A percentile compares a stretch with the other conserved stretches of the same genome.
Evolutionary conservation across 2,113 vertebrate genomes (phyloP).

Genomic region (Sinosuthora webbiana): DNA sequence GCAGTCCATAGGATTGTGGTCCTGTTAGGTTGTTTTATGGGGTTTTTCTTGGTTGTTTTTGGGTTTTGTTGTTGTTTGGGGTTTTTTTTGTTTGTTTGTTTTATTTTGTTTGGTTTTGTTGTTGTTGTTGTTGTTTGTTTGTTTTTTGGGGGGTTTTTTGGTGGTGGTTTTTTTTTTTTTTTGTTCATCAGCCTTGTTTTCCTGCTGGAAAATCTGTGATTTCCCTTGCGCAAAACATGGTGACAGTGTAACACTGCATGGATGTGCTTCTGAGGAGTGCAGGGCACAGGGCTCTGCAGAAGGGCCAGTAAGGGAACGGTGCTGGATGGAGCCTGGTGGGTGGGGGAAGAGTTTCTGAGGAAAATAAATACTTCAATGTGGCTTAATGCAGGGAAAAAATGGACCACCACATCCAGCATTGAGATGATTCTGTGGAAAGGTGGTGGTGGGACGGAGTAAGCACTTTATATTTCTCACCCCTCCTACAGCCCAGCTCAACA

Average conservation of each 20-base stretch:
- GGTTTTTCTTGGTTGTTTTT: not conserved
- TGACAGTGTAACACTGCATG: accelerated
- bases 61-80: too few species aligned
- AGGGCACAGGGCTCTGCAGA: not conserved
- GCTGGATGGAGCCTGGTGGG: not conserved
- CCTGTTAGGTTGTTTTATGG: not conserved
- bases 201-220: not conserved
- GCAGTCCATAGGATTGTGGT: not conserved
- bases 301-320: accelerated
- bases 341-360: accelerated
- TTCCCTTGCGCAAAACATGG: not conserved
- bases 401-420: accelerated
- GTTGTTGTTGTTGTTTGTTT: not conserved
- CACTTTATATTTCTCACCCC: not conserved
- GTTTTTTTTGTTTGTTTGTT: not conserved
- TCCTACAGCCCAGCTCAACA: accelerated
- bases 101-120: not conserved
- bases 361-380: not conserved
- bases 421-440: not conserved
- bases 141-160: too few species aligned
- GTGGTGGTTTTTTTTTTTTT: not conserved
- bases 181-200: not conserved
- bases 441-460: too few species aligned
- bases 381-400: not conserved
- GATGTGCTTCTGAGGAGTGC: not conserved